phyloP scores from a whole-genome alignment of 2,888 invertebrate species.

The Erebia ligea region DNA sequence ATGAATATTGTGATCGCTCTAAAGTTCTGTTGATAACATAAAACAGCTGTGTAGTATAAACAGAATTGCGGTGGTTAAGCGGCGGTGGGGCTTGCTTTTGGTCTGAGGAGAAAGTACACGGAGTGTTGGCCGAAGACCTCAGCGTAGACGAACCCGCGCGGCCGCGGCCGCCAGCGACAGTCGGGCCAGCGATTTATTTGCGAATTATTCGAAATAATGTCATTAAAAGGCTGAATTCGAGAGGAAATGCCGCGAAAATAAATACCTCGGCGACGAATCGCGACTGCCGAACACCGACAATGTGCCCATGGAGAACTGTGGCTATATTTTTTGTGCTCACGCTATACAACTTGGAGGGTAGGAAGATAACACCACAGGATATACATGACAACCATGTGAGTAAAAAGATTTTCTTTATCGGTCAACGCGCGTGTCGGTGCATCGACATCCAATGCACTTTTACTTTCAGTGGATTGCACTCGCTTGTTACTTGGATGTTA shows the following conservation, averaged over 20 bases:
- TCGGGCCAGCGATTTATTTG: conserved; percentile 73
- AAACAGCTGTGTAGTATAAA: conserved; percentile 36
- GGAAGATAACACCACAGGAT: conserved; percentile 61
- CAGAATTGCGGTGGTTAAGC: conserved; percentile 30
- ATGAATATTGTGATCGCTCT: not conserved
- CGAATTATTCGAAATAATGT: conserved; percentile 79
- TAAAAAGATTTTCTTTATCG: conserved; percentile 50
- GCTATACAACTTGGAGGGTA: conserved; percentile 53
- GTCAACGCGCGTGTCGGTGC: conserved; percentile 55
- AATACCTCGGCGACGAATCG: conserved; percentile 62
- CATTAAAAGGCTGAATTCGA: conserved; percentile 67
- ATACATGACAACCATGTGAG: conserved; percentile 70
- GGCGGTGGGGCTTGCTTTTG: conserved; percentile 61
- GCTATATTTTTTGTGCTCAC: conserved; percentile 67
- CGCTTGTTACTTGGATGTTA: conserved; percentile 41
- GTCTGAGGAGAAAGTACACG: conserved; percentile 73
- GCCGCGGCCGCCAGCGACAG: conserved; percentile 78
- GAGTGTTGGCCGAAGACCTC: conserved; percentile 75
- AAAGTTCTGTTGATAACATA: conserved; percentile 18
- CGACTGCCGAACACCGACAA: conserved; percentile 60
- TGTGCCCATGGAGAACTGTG: conserved; percentile 79
- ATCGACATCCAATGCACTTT: conserved; percentile 71
- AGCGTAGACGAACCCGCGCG: conserved; percentile 70
- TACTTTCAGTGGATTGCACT: conserved; percentile 69
- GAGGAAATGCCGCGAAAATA: conserved; percentile 78